A percentile compares a stretch with the other conserved stretches of the same genome.
Conservation (phyloP, 2,888 invertebrate genomes). For the Notocelia uddmanniana region DNA sequence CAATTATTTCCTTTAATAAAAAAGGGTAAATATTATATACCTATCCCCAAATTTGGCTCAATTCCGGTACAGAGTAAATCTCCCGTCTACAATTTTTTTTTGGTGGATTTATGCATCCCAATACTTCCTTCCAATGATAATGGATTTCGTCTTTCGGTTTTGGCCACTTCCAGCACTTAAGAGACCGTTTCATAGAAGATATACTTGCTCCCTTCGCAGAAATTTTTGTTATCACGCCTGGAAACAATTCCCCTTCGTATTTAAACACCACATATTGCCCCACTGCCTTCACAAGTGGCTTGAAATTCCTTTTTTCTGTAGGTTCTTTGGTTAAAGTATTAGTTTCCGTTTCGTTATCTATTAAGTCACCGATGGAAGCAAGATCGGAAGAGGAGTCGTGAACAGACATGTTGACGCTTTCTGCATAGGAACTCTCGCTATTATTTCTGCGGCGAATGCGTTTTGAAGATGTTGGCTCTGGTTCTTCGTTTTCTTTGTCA, state of each 20-base stretch:
- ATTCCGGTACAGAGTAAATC: no score
- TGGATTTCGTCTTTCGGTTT: slow-evolving; percentile 6
- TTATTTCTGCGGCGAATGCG: slow-evolving; percentile 1
- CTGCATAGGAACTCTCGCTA: slow-evolving; percentile 2
- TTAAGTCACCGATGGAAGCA: background rate
- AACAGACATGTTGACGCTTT: background rate
- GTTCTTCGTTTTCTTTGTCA: slow-evolving; percentile 41
- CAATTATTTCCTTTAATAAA: no score
- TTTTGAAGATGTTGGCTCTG: slow-evolving; percentile 37
- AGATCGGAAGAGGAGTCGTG: slow-evolving; percentile 10
- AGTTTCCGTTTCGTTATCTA: background rate
- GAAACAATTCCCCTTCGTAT: slow-evolving; percentile 4
- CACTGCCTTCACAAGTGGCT: slow-evolving; percentile 2
- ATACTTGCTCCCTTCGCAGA: background rate
- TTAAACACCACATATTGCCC: slow-evolving; percentile 12
- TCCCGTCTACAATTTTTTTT: no score
- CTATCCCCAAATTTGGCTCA: no score
- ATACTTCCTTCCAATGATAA: background rate
- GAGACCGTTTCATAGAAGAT: background rate
- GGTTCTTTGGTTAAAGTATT: background rate
- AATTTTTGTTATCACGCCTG: background rate
- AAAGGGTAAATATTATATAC: no score
- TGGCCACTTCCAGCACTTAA: slow-evolving; percentile 5
- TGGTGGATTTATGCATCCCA: background rate
- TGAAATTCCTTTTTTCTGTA: background rate